Base-by-base conservation (phyloP, 2,113 vertebrate genomes). In the Nothobranchius furzeri region DNA sequence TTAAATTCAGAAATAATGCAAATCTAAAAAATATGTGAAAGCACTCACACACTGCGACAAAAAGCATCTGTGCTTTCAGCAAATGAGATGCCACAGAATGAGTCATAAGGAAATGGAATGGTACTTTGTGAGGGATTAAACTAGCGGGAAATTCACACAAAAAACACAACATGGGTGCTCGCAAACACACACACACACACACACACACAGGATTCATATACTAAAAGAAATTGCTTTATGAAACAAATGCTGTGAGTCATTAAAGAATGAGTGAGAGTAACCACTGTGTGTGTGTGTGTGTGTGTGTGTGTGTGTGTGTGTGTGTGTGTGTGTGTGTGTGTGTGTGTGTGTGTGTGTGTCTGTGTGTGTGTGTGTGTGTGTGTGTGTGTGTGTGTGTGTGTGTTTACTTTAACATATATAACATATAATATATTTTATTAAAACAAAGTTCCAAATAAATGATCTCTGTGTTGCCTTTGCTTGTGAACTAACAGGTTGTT, bases 191-290 rank as follows among this genome's bases (percentile, higher is more conserved):
- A 54, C 46, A 53, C 58, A n/a, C 51, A 67, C 46, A 66, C 7
- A 43, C 42, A 37, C 66, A 62, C 53, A 59, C 20, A 48, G 63
- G 73, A 78, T 75, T 85, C 82, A 73, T 64, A 46, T 87, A 78
- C 76, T 25, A 68, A 90, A 87, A 88, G 84, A 88, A 86, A 73
- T 49, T 65, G 9, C 60, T 77, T 67, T 49, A 58, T 47, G 60
- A 54, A 53, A 58, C 20, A 70, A 81, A 77, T 74, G 64, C 55
- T 75, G 60, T 74, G 73, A 54, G 73, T 76, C 76, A 76, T 75
- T 60, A 82, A 76, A 82, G 55, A 67, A 66, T 83, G 72, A 84
- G 59, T 78, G 66, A 80, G 73, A 72, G 25, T 76, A 70, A 72
- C 68, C 62, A 51, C 9, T 62, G 30, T 46, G 52, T 56, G 58